phyloP scores from a whole-genome alignment of 2,888 invertebrate species.

The Oscheius sp. region DNA sequence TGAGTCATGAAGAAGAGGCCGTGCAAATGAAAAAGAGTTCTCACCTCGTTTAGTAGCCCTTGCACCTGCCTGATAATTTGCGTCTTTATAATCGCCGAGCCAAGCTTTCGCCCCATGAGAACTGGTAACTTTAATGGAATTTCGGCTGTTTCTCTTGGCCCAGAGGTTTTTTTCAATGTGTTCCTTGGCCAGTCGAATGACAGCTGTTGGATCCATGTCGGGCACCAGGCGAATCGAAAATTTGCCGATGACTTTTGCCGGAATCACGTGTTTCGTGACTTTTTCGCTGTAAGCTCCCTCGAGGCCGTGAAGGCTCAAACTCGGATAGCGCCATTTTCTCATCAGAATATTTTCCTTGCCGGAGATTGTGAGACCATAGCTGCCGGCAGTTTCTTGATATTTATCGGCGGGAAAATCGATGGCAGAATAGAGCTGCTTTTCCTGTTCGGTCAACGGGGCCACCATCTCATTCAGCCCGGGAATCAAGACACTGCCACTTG shows the following conservation, averaged over 20 bases:
- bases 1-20: no score
- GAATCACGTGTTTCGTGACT: conserved; percentile 85
- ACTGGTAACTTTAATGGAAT: conserved; percentile 81
- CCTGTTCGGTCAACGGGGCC: conserved; percentile 76
- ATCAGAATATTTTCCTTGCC: conserved; percentile 84
- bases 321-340: conserved; percentile 94
- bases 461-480: conserved; percentile 85
- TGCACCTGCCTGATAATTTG: conserved; percentile 88
- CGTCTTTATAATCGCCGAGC: conserved; percentile 91
- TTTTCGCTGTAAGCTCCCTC: conserved; percentile 92
- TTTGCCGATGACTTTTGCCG: conserved; percentile 80
- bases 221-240: conserved; percentile 98
- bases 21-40: no score
- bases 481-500: conserved; percentile 83
- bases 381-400: conserved; percentile 79
- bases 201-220: conserved; percentile 85
- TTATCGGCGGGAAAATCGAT: conserved; percentile 85
- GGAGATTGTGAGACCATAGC: conserved; percentile 80
- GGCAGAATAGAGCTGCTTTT: conserved; percentile 80
- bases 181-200: conserved; percentile 82
- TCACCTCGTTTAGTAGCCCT: conserved; percentile 72
- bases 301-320: conserved; percentile 92
- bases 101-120: conserved; percentile 86
- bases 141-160: conserved; percentile 82
- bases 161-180: conserved; percentile 83